These are phyloP conservation scores for Connochaetes taurinus DNA, from an alignment of 2,113 vertebrate species.

Conservation along the genomic window DNA sequence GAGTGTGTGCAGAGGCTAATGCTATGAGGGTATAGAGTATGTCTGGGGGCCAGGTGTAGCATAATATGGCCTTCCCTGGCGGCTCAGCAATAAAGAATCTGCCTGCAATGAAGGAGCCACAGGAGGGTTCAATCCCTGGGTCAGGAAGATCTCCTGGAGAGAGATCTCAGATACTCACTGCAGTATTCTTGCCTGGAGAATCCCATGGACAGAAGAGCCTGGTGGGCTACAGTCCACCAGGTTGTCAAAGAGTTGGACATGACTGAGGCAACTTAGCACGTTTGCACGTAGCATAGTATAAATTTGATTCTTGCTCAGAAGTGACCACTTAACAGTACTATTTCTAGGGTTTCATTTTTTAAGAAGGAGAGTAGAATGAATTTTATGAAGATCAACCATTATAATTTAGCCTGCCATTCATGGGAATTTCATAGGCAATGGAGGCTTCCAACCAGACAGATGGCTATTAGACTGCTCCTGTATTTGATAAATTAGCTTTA, in stretches of 20 bases:
- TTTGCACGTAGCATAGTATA: neutral
- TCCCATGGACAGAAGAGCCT: neutral
- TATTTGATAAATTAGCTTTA: constrained; percentile 46
- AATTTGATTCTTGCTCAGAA: neutral
- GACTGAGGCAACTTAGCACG: neutral
- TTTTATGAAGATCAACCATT: constrained; percentile 34
- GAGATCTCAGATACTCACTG: no score
- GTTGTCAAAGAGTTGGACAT: neutral
- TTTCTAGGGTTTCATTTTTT: neutral
- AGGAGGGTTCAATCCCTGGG: neutral
- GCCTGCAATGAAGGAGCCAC: neutral
- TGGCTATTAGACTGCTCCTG: constrained; percentile 49
- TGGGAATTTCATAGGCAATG: constrained; percentile 59
- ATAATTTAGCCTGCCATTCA: constrained; percentile 53
- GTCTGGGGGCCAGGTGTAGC: neutral
- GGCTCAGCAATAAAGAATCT: neutral
- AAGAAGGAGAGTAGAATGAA: constrained; percentile 36
- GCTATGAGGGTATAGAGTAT: neutral
- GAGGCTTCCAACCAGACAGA: constrained; percentile 59
- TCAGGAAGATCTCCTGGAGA: neutral
- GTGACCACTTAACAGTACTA: neutral
- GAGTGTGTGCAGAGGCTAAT: neutral
- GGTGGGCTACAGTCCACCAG: neutral
- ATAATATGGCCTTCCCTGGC: neutral
- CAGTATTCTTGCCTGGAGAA: neutral